Evolutionary conservation across 2,113 vertebrate genomes (phyloP).

Genomic region (Phocoena sinus): DNA sequence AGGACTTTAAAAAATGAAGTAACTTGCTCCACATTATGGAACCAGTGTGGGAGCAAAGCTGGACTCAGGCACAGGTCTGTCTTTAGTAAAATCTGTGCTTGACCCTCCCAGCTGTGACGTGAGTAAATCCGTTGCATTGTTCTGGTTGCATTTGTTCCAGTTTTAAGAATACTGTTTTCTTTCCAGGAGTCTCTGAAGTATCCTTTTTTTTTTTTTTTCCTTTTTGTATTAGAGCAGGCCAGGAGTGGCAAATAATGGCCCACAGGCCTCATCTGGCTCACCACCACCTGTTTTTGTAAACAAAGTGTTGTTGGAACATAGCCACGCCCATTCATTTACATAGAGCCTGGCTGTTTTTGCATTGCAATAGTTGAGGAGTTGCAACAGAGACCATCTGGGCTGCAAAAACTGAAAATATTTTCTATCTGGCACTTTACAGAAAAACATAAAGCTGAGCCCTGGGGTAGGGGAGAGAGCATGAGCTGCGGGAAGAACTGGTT

Average conservation of each 20-base stretch:
- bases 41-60: neutral
- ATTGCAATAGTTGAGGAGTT: neutral
- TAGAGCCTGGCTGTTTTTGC: neutral
- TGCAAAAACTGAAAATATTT: neutral
- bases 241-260: neutral
- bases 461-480: neutral
- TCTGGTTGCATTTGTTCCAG: neutral
- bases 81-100: neutral
- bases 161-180: neutral
- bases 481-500: neutral
- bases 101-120: neutral
- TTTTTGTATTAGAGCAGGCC: neutral
- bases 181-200: neutral
- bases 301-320: slow-evolving; percentile 43
- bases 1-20: neutral
- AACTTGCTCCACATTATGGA: neutral
- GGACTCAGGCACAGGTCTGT: neutral
- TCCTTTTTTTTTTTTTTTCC: neutral
- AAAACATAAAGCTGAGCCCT: neutral
- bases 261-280: neutral
- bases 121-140: neutral
- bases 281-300: neutral
- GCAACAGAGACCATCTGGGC: neutral
- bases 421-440: neutral
- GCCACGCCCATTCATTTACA: neutral